Evolutionary conservation across 2,888 invertebrate species (phyloP).

Genomic region (Cryptophagus acutangulus): DNA sequence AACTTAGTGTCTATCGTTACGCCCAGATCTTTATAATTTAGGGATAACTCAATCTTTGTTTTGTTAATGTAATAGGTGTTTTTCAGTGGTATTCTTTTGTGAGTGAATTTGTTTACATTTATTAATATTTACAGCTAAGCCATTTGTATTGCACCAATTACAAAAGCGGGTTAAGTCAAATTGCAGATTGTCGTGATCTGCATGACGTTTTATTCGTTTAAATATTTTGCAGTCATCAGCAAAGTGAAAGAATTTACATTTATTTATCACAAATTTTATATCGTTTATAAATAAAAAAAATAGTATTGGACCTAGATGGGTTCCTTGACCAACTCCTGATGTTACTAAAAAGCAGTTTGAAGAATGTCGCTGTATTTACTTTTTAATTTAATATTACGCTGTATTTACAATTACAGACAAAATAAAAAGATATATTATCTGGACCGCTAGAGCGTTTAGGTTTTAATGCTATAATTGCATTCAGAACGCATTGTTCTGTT

Average conservation of each 20-base stretch:
- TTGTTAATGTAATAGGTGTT: not conserved
- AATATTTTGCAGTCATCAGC: not conserved
- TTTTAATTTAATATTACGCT: no score
- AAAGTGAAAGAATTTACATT: not conserved
- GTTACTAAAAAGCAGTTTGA: no score
- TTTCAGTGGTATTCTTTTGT: not conserved
- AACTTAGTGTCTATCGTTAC: not conserved
- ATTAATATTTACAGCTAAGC: not conserved
- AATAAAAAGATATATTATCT: no score
- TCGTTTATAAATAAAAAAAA: not conserved
- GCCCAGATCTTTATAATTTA: not conserved
- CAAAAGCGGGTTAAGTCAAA: not conserved
- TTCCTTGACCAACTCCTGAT: not conserved
- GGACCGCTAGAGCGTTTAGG: no score
- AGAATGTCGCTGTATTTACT: no score
- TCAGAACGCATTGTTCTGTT: no score
- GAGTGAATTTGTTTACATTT: not conserved
- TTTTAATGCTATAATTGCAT: no score
- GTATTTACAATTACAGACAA: no score
- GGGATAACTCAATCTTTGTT: not conserved
- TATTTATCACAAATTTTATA: not conserved
- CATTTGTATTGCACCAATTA: not conserved
- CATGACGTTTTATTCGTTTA: not conserved
- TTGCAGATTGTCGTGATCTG: not conserved
- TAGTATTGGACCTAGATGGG: not conserved